These are phyloP conservation scores for Brachionus koreanus DNA, from an alignment of 1,140 invertebrate species.

Conservation along the genomic window DNA sequence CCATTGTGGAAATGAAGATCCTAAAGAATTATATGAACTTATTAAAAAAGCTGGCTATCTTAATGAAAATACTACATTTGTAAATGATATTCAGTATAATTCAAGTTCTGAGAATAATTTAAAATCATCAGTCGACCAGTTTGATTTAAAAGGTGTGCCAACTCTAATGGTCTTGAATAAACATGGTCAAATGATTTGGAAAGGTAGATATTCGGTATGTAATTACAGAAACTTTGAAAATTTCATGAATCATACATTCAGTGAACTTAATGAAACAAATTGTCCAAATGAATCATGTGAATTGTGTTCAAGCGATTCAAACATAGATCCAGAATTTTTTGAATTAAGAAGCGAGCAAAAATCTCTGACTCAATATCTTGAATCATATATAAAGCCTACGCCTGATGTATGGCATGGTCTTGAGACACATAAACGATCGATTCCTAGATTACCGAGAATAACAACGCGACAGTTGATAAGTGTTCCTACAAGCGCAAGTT, in stretches of 20 bases:
- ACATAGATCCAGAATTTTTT: constrained; percentile 22
- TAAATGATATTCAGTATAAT: constrained; percentile 33
- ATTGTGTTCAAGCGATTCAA: neutral
- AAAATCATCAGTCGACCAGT: constrained; percentile 4
- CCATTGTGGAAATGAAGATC: constrained; percentile 34
- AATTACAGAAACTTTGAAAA: constrained; percentile 53
- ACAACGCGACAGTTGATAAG: constrained; percentile 29
- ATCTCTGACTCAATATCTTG: constrained; percentile 17
- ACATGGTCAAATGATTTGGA: constrained; percentile 55
- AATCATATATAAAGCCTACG: constrained; percentile 26
- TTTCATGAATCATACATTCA: constrained; percentile 50
- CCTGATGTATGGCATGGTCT: constrained; percentile 4
- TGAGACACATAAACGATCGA: neutral
- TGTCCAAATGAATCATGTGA: constrained; percentile 4
- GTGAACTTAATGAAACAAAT: neutral
- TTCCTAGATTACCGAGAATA: constrained; percentile 23
- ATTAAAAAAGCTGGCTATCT: constrained; percentile 35
- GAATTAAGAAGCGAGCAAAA: constrained; percentile 34
- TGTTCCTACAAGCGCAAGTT: constrained; percentile 9
- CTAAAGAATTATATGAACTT: neutral
- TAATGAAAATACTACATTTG: neutral
- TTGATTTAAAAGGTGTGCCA: constrained; percentile 29
- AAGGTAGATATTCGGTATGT: constrained; percentile 55
- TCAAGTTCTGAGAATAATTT: neutral
- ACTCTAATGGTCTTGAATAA: constrained; percentile 27